Conservation (phyloP, 30 jellyfish, hydroid and myxozoan genomes). For the Sanderia malayensis region DNA sequence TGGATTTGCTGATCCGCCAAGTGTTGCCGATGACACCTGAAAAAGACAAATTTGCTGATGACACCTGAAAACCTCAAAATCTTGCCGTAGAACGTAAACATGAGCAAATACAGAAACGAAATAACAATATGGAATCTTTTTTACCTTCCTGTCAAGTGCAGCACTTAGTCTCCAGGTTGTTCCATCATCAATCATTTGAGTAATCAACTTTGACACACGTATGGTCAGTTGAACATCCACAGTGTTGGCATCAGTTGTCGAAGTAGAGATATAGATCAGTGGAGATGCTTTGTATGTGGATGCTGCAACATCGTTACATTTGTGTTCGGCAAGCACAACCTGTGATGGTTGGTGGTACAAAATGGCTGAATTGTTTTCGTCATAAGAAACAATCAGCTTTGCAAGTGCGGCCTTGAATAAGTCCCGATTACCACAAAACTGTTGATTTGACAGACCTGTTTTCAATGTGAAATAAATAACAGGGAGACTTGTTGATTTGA, state of each 20-base stretch:
- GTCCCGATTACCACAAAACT: slow-evolving; percentile 15
- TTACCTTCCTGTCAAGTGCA: slow-evolving; percentile 58
- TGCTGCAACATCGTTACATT: slow-evolving; percentile 23
- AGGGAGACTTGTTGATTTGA: slow-evolving; percentile 13
- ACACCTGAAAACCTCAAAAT: too few species aligned
- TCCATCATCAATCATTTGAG: slow-evolving; percentile 62
- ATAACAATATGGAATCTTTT: too few species aligned
- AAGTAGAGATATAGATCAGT: slow-evolving; percentile 5
- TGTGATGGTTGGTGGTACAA: slow-evolving; percentile 13
- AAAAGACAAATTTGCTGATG: too few species aligned
- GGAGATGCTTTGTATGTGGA: slow-evolving; percentile 12
- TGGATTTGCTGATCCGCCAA: background rate
- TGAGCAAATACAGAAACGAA: too few species aligned
- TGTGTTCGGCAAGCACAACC: slow-evolving; percentile 20
- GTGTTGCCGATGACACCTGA: background rate
- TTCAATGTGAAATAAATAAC: slow-evolving; percentile 10
- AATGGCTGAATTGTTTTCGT: slow-evolving; percentile 4
- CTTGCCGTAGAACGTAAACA: too few species aligned
- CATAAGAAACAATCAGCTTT: slow-evolving; percentile 13
- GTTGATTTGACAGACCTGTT: slow-evolving; percentile 27
- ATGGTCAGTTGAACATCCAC: slow-evolving; percentile 43
- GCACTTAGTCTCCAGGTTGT: slow-evolving; percentile 75
- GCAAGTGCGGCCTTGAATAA: slow-evolving; percentile 29
- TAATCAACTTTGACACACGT: slow-evolving; percentile 39
- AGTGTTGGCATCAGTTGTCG: slow-evolving; percentile 24